Base-by-base conservation (phyloP, 30 jellyfish, hydroid and myxozoan species). In the Cassiopea xamachana region DNA sequence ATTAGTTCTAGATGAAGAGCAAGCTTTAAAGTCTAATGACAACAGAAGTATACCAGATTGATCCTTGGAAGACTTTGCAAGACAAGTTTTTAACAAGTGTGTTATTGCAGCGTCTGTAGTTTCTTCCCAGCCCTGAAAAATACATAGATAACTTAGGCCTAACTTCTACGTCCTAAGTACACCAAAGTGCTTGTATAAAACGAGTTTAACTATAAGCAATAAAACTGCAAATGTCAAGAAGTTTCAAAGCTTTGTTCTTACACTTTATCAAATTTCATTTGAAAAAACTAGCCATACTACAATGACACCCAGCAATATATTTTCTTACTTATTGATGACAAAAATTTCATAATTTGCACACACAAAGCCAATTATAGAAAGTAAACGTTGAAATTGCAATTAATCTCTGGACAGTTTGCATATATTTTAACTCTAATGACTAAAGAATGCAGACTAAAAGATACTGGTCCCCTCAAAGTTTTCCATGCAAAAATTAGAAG, bases 111-210 rank as follows among this genome's bases (percentile, higher is more conserved):
- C 91, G 67, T 90, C 93, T 1, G 94, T 91, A 0, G 68, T 74
- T 84, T 94, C 98, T 88, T 94, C 95, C 98, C 98, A 94, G 45
- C 98, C 98, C 98, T 94, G 68, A 8, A 13, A 49, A 43, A 71
- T 1, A 44, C 64, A 51, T n/a, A n/a, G n/a, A 51, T 51, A 51
- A 4, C 64, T 2, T 51, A 51, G 64, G 8, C 4, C 4, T 51
- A 51, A 9, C 9, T 2, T 9, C 9, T 51, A 2, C 9, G 64
- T 51, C 64, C n/a, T n/a, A n/a, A n/a, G n/a, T n/a, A 51, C 9
- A 51, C 9, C 64, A 51, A 51, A 2, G 9, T 9, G 64, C 64
- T 4, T 51, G n/a, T n/a, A n/a, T 51, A 51, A 51, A 51, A 2
- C 4, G 9, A 2, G 64, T 51, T 51, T 51, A 9, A 51, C 8